phyloP scores from a whole-genome alignment of 2,113 vertebrate species.

The Peromyscus maniculatus region DNA sequence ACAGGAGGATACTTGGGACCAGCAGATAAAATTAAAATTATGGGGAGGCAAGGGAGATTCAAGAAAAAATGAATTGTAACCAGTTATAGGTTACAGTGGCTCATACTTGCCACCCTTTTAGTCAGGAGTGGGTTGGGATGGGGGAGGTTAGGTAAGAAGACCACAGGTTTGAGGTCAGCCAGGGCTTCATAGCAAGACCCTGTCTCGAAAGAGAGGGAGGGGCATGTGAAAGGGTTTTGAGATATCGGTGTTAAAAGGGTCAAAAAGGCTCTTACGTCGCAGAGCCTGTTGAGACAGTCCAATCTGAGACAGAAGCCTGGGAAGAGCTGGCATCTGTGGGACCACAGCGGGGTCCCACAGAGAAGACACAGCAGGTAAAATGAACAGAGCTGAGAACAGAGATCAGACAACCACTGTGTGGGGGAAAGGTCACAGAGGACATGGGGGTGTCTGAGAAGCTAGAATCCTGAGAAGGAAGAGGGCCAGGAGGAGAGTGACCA shows the following conservation, averaged over 20 bases:
- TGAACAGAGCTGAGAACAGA: background rate
- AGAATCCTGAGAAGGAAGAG: background rate
- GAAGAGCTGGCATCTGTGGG: background rate
- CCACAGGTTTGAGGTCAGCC: background rate
- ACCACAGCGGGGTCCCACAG: background rate
- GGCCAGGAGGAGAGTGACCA: background rate
- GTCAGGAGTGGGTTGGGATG: background rate
- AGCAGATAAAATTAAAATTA: background rate
- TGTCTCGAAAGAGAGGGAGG: background rate
- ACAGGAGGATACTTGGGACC: background rate
- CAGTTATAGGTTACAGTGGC: too few relatives aligned
- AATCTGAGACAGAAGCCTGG: background rate
- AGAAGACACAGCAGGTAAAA: background rate
- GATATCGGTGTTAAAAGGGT: background rate
- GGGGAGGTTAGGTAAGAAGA: too few relatives aligned
- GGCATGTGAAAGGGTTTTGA: background rate
- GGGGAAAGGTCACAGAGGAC: background rate
- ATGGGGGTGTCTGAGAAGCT: background rate
- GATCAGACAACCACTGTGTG: background rate
- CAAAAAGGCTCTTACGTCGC: background rate
- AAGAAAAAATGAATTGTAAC: background rate
- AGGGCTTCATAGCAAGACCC: background rate
- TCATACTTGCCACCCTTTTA: background rate
- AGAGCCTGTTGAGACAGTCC: background rate
- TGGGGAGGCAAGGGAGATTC: background rate